Percentiles rank a stretch among this genome's conserved stretches.
These are phyloP conservation scores for Euzophera pinguis DNA, from an alignment of 2,888 invertebrate species.

Conservation along the genomic window DNA sequence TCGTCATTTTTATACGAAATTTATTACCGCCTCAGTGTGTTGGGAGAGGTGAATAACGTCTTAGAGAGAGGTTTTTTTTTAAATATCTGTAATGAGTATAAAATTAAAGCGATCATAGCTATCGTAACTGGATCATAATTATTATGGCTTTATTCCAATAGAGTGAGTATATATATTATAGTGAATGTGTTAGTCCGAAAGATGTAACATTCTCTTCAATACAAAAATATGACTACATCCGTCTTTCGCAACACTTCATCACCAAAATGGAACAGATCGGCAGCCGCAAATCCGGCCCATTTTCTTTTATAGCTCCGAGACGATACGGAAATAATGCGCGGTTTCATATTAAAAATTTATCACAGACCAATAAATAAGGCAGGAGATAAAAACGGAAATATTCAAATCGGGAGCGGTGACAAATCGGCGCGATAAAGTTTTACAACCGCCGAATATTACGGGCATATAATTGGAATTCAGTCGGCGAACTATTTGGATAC, in stretches of 20 bases:
- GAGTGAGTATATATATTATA: no score
- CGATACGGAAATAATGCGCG: constrained; percentile 10
- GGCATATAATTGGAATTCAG: constrained; percentile 34
- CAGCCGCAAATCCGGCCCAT: constrained; percentile 5
- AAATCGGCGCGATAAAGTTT: constrained; percentile 47
- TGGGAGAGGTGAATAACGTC: no score
- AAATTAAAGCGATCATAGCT: no score
- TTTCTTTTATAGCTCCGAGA: constrained; percentile 5
- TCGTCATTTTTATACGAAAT: not conserved
- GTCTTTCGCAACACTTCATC: not conserved
- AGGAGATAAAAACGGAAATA: constrained; percentile 24
- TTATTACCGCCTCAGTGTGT: no score
- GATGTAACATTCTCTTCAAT: not conserved
- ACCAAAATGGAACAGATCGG: not conserved
- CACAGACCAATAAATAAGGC: constrained; percentile 20
- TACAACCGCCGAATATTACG: constrained; percentile 34
- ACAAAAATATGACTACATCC: not conserved
- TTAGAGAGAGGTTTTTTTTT: no score
- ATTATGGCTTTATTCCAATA: no score
- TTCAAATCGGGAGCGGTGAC: constrained; percentile 41
- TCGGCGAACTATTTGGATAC: constrained; percentile 30
- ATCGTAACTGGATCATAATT: no score
- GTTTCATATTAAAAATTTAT: constrained; percentile 13
- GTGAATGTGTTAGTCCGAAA: no score
- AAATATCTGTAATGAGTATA: no score